Base-by-base conservation (phyloP, 2,113 vertebrate genomes). In the Epinephelus cyanopodus region DNA sequence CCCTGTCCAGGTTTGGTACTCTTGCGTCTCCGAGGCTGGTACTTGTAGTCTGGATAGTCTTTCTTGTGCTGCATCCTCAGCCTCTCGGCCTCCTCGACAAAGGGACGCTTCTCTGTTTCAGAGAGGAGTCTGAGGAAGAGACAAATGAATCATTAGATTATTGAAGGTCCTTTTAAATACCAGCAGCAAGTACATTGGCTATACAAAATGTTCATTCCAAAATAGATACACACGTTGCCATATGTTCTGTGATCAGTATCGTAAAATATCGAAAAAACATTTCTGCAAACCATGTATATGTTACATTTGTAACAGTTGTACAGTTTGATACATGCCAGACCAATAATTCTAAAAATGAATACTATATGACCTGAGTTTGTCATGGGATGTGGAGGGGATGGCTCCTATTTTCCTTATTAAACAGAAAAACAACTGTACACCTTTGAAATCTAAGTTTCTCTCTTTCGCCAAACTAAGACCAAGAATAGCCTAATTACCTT, bases 11-110 rank as follows among this genome's bases (percentile, higher is more conserved):
- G 87, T 89, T 98, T 98, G 17, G 93, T 83, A 1, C 94, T 95
- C 95, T 98, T 98, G 79, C 97, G 95, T 90, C 97, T 89, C 4
- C 97, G 95, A 0, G 97, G 97, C 83, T 98, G 97, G 94, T 98
- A 98, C 92, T 98, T 98, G 84, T 98, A 98, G 93, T 98, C 97
- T 0, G 97, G 97, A 81, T 98, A 96, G 90, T 98, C 97, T 83
- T 96, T 98, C 92, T 98, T 98, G 93, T 98, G 97, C 91, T 98
- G 97, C 53, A 97, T 94, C 54, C 97, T 93, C 75, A 98, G 96
- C n/a, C 97, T 91, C 82, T 98, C 97, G 0, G 97, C 97, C 89
- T 98, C 97, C 65, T 97, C 96, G 42, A 98, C 94, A 12, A 98
- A 98, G 2, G 97, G 97, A 48, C 96, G 95, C 70, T 98, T 98